Base-by-base conservation (phyloP, 2,888 invertebrate genomes). In the Rhimphoctona megacephalus region DNA sequence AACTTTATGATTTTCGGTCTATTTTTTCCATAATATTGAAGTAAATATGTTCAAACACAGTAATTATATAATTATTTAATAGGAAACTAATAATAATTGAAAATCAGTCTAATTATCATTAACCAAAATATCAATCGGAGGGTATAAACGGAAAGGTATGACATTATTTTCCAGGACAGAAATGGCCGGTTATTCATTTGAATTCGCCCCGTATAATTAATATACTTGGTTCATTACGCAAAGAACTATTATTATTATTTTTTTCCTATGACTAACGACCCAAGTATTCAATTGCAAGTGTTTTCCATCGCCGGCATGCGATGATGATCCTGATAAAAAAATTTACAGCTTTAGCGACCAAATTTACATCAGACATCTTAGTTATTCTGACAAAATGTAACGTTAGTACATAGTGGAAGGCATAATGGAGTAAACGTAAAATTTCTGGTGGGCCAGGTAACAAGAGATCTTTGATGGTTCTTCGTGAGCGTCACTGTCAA, bases 401-500 rank as follows among this genome's bases (percentile, higher is more conserved):
- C 72, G 36, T 61, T 43, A 25, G 43, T n/a, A 36, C 43, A 73
- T 54, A 22, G 54, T 22, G 22, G 52, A 33, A 33, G 52, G n/a
- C 57, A 66, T 25, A 52, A 72, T 52, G 49, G 17, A 43, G 14
- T 43, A 14, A 43, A 43, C 43, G 43, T 43, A 11, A 11, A 43
- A 70, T 70, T 22, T 33, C 46, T 54, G 43, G 14, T 66, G 52
- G 25, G n/a, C 39, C 14, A 67, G 61, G 80, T 73, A 77, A 85
- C 81, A 9, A 36, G 74, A 79, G 69, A 81, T 84, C 77, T 73
- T 84, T 69, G 69, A 73, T 54, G 57, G 49, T 72, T 36, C 74
- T 54, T 76, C 52, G 64, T 49, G 25, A n/a, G 30, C 69, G 49
- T 70, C 81, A 83, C 77, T 72, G 81, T 87, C 89, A 85, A 84